These are phyloP conservation scores for Rugalucina vietnamica DNA, from an alignment of 2,888 invertebrate species.

Conservation along the genomic window DNA sequence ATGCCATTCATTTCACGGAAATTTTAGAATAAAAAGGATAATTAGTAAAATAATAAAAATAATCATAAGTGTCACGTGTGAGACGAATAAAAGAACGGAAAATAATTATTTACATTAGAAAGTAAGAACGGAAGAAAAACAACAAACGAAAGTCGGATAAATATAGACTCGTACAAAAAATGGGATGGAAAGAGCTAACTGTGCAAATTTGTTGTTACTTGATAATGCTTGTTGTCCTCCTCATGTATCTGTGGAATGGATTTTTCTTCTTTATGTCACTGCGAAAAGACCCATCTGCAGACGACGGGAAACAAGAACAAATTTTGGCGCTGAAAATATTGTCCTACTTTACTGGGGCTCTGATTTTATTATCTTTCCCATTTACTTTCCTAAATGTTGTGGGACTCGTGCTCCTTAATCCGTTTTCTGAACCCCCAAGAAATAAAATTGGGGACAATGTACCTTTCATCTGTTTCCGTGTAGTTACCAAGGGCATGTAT, in stretches of 20 bases:
- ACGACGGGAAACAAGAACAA: background rate
- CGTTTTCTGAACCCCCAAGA: background rate
- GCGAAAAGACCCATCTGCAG: background rate
- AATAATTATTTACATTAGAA: too few species aligned
- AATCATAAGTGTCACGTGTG: too few species aligned
- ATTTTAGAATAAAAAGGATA: too few species aligned
- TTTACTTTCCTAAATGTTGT: background rate
- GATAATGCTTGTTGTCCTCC: background rate
- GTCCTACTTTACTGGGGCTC: background rate
- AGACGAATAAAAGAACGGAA: too few species aligned
- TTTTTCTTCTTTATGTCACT: background rate
- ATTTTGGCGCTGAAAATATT: background rate
- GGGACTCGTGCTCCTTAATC: background rate
- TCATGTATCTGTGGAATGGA: background rate
- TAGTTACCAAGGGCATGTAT: conserved; percentile 65
- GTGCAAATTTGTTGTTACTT: background rate
- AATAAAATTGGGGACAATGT: background rate
- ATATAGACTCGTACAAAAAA: too few species aligned
- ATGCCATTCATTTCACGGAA: too few species aligned
- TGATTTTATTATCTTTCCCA: background rate
- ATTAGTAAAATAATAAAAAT: too few species aligned
- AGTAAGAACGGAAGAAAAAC: too few species aligned
- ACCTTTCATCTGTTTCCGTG: conserved; percentile 70
- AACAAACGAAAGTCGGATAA: too few species aligned
- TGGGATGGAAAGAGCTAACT: background rate